Base-by-base conservation (phyloP, 2,888 invertebrate genomes). In the Lasioglossum pauxillum region DNA sequence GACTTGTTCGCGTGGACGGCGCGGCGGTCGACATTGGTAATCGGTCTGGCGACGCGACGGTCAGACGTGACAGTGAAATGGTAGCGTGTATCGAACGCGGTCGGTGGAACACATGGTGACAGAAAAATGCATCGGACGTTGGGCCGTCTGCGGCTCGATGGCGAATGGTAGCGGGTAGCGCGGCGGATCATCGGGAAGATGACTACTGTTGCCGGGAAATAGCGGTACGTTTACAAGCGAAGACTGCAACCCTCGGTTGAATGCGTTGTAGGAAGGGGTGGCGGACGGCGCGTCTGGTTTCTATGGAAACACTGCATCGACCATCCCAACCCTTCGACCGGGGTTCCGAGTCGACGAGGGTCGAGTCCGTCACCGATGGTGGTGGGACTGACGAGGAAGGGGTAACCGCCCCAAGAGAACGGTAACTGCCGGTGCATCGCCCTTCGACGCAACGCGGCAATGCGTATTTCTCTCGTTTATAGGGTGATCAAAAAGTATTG, bases 281-380 rank as follows among this genome's bases (percentile, higher is more conserved):
- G 96, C 96, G 96, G 96, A 95, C 95, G 95, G 96, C 95, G 94
- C 94, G 95, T 94, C 94, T 95, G 95, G 96, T 96, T 95, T 94
- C 95, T 95, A 95, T 95, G 95, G 95, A 92, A 95, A 96, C 95
- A 95, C 95, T 95, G 96, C 96, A 96, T 96, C 96, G 96, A 96
- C 94, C 96, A 95, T 95, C 95, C 95, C 95, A 95, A 92, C 92
- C 94, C 92, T 92, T 90, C 89, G 91, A 90, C 91, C 88, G 89
- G 93, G 92, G 83, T 91, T 90, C 91, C 92, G 67, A 67, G 67
- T 67, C 67, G 92, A 91, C 92, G 91, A 92, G 89, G 92, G 87
- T 89, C 85, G 91, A 83, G 90, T 91, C 89, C 92, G 90, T 90
- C 88, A 90, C 78, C 75, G 80, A 75, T 84, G 82, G 85, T 82